Percentiles rank a stretch among this genome's conserved stretches.
Evolutionary conservation across 1,140 invertebrate genomes (phyloP).

Genomic region (Atta texana): DNA sequence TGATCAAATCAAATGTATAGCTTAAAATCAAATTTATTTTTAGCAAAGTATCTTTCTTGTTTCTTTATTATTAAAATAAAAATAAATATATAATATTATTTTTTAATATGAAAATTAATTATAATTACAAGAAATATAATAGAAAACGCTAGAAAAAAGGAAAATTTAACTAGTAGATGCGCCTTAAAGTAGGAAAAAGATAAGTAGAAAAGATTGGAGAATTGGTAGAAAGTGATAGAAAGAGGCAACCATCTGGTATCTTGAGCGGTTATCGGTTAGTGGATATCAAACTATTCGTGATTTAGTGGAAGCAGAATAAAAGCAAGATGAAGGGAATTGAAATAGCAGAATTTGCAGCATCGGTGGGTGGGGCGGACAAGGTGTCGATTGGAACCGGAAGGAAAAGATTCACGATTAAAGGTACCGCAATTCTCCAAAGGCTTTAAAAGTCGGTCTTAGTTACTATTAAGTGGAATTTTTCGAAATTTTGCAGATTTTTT

Average conservation of each 20-base stretch:
- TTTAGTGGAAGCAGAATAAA: constrained; percentile 66
- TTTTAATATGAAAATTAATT: background rate
- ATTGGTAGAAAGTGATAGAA: constrained; percentile 39
- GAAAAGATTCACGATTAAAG: constrained; percentile 65
- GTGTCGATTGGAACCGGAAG: constrained; percentile 64
- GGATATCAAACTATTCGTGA: constrained; percentile 68
- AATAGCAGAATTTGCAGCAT: constrained; percentile 63
- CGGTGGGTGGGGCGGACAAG: constrained; percentile 9
- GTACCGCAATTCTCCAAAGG: constrained; percentile 61
- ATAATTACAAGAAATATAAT: background rate
- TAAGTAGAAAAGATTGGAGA: constrained; percentile 27
- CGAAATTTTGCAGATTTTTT: constrained; percentile 7
- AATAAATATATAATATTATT: background rate
- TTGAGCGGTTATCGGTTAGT: constrained; percentile 65
- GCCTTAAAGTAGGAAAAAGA: constrained; percentile 4
- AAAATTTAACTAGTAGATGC: background rate
- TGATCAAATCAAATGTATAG: background rate
- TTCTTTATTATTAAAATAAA: background rate
- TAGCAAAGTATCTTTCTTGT: background rate
- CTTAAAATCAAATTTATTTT: background rate
- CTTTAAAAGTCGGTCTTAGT: constrained; percentile 52
- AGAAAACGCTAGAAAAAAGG: background rate
- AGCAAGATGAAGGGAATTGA: constrained; percentile 72
- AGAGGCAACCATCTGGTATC: constrained; percentile 67
- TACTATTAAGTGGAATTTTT: constrained; percentile 55